Conservation (phyloP, 2,888 invertebrate species). For the Tridacna crocea region DNA sequence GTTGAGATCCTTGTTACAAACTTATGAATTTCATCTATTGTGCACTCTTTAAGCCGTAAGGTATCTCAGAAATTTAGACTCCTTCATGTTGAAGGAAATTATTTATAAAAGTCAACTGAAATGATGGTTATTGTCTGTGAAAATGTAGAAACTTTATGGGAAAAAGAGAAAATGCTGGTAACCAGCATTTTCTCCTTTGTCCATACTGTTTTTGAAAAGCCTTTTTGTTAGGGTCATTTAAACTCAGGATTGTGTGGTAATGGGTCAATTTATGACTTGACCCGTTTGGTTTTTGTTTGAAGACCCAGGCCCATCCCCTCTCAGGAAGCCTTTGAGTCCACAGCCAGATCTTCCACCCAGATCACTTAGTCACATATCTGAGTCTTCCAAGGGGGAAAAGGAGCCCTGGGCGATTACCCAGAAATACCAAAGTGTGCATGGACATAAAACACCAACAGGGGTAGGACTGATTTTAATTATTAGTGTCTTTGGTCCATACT, state of each 20-base stretch:
- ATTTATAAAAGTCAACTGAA: too few relatives aligned
- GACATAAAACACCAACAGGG: conserved; percentile 45
- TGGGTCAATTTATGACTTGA: background rate
- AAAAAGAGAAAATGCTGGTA: background rate
- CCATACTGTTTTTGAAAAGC: background rate
- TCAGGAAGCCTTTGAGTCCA: background rate
- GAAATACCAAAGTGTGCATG: conserved; percentile 68
- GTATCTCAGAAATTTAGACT: too few relatives aligned
- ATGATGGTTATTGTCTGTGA: too few relatives aligned
- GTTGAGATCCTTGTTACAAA: too few relatives aligned
- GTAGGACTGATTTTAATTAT: background rate
- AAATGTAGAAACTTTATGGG: background rate
- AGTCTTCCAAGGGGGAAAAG: conserved; percentile 57
- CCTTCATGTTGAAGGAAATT: too few relatives aligned
- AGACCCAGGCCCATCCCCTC: conserved; percentile 24
- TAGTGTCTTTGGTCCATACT: too few relatives aligned
- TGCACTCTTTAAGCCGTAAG: too few relatives aligned
- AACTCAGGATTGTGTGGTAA: too few relatives aligned
- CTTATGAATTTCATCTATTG: too few relatives aligned
- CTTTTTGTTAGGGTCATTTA: too few relatives aligned
- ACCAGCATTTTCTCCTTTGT: background rate
- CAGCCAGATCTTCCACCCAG: conserved; percentile 45
- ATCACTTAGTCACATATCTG: conserved; percentile 73
- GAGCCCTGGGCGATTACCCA: conserved; percentile 78
- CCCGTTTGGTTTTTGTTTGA: background rate